phyloP scores from a whole-genome alignment of 1,140 invertebrate species.

The Aphaenogaster floridana region DNA sequence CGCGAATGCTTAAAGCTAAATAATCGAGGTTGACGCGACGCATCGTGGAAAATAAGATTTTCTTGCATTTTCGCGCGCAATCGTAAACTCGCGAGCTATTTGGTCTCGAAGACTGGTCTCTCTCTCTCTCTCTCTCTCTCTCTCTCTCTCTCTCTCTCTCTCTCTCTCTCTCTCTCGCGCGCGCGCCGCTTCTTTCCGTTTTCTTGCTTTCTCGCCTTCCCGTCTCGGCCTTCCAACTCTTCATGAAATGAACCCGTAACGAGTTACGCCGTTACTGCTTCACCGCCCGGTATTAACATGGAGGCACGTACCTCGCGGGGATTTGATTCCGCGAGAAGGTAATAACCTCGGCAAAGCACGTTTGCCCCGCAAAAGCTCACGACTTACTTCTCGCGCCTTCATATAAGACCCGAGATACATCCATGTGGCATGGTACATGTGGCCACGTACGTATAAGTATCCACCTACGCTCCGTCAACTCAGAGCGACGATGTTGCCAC shows the following conservation, averaged over 20 bases:
- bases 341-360: constrained; percentile 79
- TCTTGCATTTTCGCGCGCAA: constrained; percentile 48
- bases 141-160: neutral
- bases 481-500: constrained; percentile 59
- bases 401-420: constrained; percentile 47
- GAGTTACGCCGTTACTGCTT: constrained; percentile 72
- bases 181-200: neutral
- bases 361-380: constrained; percentile 74
- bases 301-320: constrained; percentile 74
- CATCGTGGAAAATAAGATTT: constrained; percentile 61
- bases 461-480: constrained; percentile 52
- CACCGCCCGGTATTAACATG: constrained; percentile 76
- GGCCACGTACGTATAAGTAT: constrained; percentile 55
- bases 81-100: constrained; percentile 54
- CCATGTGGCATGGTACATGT: constrained; percentile 19
- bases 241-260: constrained; percentile 75
- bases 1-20: constrained; percentile 43
- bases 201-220: neutral
- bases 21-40: constrained; percentile 52
- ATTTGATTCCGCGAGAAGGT: constrained; percentile 79
- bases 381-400: constrained; percentile 68
- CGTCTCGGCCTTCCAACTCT: constrained; percentile 11
- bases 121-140: constrained; percentile 12
- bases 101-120: neutral
- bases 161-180: constrained; percentile 6